A percentile compares a stretch with the other conserved stretches of the same genome.
Evolutionary conservation across 2,888 invertebrate genomes (phyloP).

Genomic region (Belgica antarctica): DNA sequence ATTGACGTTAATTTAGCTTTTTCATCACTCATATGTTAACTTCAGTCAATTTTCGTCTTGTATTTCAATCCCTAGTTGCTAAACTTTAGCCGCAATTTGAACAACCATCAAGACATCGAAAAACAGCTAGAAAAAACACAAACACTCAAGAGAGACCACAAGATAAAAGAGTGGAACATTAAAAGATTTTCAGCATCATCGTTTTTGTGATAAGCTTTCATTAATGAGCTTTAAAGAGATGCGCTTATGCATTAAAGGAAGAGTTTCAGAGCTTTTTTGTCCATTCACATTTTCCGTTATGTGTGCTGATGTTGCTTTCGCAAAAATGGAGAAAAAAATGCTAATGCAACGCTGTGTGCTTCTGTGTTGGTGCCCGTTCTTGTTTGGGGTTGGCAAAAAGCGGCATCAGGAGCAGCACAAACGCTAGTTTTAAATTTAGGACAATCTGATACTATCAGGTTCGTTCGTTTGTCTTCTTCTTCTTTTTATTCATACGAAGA

Average conservation of each 20-base stretch:
- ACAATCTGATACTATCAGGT: not conserved
- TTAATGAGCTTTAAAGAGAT: slow-evolving; percentile 42
- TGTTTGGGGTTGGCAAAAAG: not conserved
- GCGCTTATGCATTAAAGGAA: slow-evolving; percentile 39
- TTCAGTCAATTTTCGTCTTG: too few relatives aligned
- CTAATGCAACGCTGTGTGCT: not conserved
- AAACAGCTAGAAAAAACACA: not conserved
- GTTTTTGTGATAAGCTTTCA: slow-evolving; percentile 34
- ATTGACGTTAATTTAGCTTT: too few relatives aligned
- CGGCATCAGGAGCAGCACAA: not conserved
- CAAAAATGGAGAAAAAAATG: too few relatives aligned
- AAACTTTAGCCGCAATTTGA: not conserved
- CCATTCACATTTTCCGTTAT: not conserved
- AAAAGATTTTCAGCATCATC: slow-evolving; percentile 39
- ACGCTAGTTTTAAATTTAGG: slow-evolving; percentile 11
- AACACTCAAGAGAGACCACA: not conserved
- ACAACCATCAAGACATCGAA: not conserved
- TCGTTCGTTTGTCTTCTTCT: too few relatives aligned
- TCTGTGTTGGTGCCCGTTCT: not conserved
- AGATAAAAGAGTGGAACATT: slow-evolving; percentile 33
- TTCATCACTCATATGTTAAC: too few relatives aligned
- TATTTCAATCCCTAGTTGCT: not conserved
- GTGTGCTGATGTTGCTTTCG: not conserved
- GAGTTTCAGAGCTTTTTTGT: not conserved
- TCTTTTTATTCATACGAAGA: too few relatives aligned